These are phyloP conservation scores for Heliothis virescens DNA, from an alignment of 1,140 invertebrate species.

Conservation along the genomic window DNA sequence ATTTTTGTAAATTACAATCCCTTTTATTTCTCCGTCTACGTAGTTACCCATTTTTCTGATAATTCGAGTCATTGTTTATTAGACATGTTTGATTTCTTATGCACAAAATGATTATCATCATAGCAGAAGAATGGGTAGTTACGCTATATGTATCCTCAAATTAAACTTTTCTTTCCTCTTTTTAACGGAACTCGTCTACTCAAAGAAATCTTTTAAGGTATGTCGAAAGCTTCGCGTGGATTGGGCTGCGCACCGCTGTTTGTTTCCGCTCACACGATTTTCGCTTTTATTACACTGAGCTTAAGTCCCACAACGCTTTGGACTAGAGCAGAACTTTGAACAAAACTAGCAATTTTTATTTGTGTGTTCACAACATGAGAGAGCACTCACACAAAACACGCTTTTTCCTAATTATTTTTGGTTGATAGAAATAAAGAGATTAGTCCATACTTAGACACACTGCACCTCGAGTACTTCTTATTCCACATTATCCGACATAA, in stretches of 20 bases:
- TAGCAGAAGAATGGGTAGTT: conserved; percentile 9
- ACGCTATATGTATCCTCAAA: conserved; percentile 49
- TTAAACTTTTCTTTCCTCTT: conserved; percentile 80
- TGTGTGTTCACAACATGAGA: conserved; percentile 67
- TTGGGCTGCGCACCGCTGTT: conserved; percentile 69
- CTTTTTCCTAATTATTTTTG: conserved; percentile 62
- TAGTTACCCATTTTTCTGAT: conserved; percentile 17
- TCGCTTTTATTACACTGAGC: conserved; percentile 71
- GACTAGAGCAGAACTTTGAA: conserved; percentile 51
- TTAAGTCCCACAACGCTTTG: conserved; percentile 69
- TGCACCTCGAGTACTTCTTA: conserved; percentile 28
- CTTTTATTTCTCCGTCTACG: conserved; percentile 16
- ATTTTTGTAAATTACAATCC: conserved; percentile 31
- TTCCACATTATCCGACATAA: background rate
- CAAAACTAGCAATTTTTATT: conserved; percentile 52
- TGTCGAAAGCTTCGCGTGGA: conserved; percentile 75
- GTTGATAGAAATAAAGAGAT: conserved; percentile 31
- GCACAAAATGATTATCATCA: background rate
- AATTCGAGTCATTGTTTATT: background rate
- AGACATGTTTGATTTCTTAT: background rate
- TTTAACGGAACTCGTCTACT: conserved; percentile 80
- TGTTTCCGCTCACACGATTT: conserved; percentile 70
- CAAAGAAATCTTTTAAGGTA: conserved; percentile 85
- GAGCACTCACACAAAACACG: conserved; percentile 74
- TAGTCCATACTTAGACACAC: conserved; percentile 43